Conservation (phyloP, 2,113 vertebrate genomes). For the Nibea albiflora region DNA sequence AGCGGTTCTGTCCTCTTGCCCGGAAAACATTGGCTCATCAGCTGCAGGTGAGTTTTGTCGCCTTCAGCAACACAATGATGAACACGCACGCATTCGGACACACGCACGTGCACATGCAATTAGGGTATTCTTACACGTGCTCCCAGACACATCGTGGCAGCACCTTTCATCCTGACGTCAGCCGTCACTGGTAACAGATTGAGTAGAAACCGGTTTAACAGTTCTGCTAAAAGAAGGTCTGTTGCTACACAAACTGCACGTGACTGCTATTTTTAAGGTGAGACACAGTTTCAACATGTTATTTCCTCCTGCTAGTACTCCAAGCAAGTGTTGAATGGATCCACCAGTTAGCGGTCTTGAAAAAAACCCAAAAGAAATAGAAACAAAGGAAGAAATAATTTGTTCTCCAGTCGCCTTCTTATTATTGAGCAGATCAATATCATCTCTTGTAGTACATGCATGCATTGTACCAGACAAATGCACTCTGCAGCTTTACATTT, state of each 20-base stretch:
- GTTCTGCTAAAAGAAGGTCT: conserved; percentile 27
- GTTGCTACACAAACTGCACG: conserved; percentile 53
- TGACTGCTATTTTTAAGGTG: conserved; percentile 66
- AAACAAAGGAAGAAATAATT: conserved; percentile 5
- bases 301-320: conserved; percentile 13
- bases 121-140: neutral
- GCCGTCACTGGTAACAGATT: conserved; percentile 47
- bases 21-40: conserved; percentile 45
- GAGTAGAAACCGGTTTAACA: conserved; percentile 39
- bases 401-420: conserved; percentile 15
- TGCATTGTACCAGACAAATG: conserved; percentile 21
- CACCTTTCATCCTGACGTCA: conserved; percentile 52
- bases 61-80: conserved; percentile 36
- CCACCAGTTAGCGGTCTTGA: conserved; percentile 4
- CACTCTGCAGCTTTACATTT: conserved; percentile 22
- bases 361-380: conserved; percentile 12
- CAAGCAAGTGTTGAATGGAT: conserved; percentile 7
- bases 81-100: conserved; percentile 26
- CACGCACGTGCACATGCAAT: neutral
- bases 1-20: conserved; percentile 27
- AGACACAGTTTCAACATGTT: conserved; percentile 14
- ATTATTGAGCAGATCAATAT: conserved; percentile 21
- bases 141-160: neutral
- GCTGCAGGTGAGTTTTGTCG: conserved; percentile 38
- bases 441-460: neutral